Conservation (phyloP, 2,797 vertebrate species). For the Poeciliopsis turneri region DNA sequence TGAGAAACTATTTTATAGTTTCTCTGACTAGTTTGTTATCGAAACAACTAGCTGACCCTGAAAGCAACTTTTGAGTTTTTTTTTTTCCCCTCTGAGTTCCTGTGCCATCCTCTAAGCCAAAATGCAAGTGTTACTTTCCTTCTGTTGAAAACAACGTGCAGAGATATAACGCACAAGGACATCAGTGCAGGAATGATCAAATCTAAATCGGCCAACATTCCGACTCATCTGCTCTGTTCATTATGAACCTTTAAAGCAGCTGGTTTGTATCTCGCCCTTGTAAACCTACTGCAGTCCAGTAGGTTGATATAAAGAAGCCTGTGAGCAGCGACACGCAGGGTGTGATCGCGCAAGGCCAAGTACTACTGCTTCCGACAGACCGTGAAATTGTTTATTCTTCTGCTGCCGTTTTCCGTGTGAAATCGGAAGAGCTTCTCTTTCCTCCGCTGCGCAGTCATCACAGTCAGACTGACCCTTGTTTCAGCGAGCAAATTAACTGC, state of each 20-base stretch:
- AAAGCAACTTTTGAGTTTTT: neutral
- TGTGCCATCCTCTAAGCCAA: neutral
- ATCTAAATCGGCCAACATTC: neutral
- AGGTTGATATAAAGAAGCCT: constrained; percentile 39
- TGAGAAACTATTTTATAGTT: neutral
- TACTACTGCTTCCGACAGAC: constrained; percentile 61
- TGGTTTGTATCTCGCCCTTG: constrained; percentile 5
- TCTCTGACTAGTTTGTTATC: neutral
- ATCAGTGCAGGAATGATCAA: too few relatives aligned
- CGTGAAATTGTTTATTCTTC: constrained; percentile 80
- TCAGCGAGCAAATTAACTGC: constrained; percentile 57
- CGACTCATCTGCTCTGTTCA: neutral
- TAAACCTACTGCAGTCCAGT: constrained; percentile 35
- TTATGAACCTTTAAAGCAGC: constrained; percentile 16
- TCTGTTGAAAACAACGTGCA: neutral
- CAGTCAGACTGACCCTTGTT: constrained; percentile 48
- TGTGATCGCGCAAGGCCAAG: constrained; percentile 46
- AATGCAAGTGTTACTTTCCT: neutral
- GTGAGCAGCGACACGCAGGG: constrained; percentile 43
- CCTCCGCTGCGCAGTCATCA: constrained; percentile 24
- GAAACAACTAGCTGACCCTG: neutral
- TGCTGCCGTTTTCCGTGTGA: constrained; percentile 58
- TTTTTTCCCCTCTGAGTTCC: neutral
- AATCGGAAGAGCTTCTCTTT: constrained; percentile 55
- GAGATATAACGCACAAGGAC: neutral